Base-by-base conservation (phyloP, 2,888 invertebrate genomes). In the Drosophila birchii region DNA sequence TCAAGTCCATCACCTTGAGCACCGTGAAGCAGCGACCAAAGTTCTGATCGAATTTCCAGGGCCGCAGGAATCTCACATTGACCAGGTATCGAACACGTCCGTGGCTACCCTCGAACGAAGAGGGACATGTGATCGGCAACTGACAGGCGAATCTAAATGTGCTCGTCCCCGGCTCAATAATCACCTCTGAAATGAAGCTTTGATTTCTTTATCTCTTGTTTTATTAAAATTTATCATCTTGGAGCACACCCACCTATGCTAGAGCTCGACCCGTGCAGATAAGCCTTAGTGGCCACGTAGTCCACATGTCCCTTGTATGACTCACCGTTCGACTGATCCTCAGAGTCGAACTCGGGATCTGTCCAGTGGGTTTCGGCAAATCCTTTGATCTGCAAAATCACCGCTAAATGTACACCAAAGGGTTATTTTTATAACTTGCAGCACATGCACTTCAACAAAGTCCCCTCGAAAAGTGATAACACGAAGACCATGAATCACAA, bases 11-110 rank as follows among this genome's bases (percentile, higher is more conserved):
- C 12, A 95, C 94, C 80, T 96, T 95, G 39, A 96, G 94, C 7
- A 98, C 95, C 41, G 96, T 96, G 86, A 98, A 97, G 1, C 95
- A 95, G 82, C 94, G 94, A 90, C 96, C 96, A 54, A 84, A 92
- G 4, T 80, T 86, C 61, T 91, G 87, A 92, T 98, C 96, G 91
- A 96, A 96, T 90, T 96, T 96, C 96, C 97, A 97, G 18, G 97
- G 97, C 9, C 96, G 94, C 89, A 97, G 96, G 14, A 98, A 93
- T 1, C 94, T 94, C 2, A 96, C 96, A 91, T 95, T 83, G 0
- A 89, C 86, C 86, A 94, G 92, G 89, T 95, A 95, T 3, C 95
- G 91, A 32, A 94, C 91, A 63, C 93, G 93, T 0, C 94, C 94
- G 12, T 91, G 75, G 0, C 79, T 53, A 1, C 93, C 93, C 68